Evolutionary conservation across 2,888 invertebrate species (phyloP), one percentile per base, ranked within the genome.

Genomic region (Griposia aprilina): DNA sequence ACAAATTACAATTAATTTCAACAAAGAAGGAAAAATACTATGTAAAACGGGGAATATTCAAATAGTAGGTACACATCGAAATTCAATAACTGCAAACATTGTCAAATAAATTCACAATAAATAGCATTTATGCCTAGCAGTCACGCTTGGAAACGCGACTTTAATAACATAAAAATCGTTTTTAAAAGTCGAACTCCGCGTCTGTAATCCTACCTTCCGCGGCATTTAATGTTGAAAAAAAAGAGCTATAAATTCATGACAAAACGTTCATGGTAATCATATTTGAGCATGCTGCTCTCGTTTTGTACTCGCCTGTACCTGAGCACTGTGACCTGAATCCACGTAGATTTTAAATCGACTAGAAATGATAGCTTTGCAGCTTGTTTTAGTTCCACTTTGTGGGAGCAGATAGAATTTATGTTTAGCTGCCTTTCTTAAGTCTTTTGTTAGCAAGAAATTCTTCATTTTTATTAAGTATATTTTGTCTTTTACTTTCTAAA

Each of bases 221-320:
- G n/a, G 63, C 57, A 69, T 62, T 62, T 78, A 52, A 84, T 69
- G 36, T 76, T 71, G 62, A 82, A 83, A 82, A 81, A 82, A 81
- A 26, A 73, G n/a, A 66, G 62, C 83, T 86, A 88, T 85, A 89
- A 36, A 89, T 88, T 88, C 81, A 85, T 83, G 79, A 87, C 83
- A 79, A 87, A 90, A 90, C 87, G 85, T 87, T 85, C 88, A 80
- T 77, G 88, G 89, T 92, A 91, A 91, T 92, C 92, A 90, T 89
- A 89, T 90, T 91, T 88, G 81, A 90, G 91, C 88, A 89, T 88
- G 90, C 88, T 90, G 81, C 50, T 84, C 83, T 89, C 83, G 81
- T 88, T 89, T 90, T 89, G 84, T 88, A 87, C 88, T 89, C 84
- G 83, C 78, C 84, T 85, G 89, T 90, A 90, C 90, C 85, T 79